Evolutionary conservation across 2,888 invertebrate species (phyloP), one percentile per base, ranked within the genome.

Genomic region (Aplocera efformata): DNA sequence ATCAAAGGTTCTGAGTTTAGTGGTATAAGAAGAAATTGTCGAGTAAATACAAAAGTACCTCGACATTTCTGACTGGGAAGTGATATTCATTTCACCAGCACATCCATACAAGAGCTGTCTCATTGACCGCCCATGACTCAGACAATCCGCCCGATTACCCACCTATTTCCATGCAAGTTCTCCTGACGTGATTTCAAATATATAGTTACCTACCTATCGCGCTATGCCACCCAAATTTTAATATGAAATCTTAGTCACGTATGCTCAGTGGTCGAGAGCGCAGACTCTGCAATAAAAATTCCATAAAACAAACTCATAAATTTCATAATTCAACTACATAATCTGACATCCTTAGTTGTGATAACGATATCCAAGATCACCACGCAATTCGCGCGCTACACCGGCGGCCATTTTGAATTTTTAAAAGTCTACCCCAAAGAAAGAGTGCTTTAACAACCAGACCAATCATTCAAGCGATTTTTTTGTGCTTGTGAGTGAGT

Each of bases 221-320:
- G 59, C 65, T 71, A 64, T 68, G 72, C 74, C 71, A 75, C 67
- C 74, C 75, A 77, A 81, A 82, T 78, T 80, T 81, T 79, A n/a
- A 74, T 75, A 67, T 75, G 77, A 73, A 71, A 51, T 61, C 67
- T 79, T 82, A 83, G 84, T 84, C 81, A 82, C 82, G 77, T 69
- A 73, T 67, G 67, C 65, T 70, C 76, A 65, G 62, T 73, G 74
- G 77, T 66, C 74, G 76, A 66, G 80, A 65, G 64, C 72, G 63
- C 71, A 65, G 75, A 75, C 75, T 72, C 60, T 59, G 72, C 65
- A 68, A 68, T 73, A 75, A 72, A 77, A 78, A 72, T 66, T 72
- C 67, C 66, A 60, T 57, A 63, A 67, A 62, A 60, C 57, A 71
- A 59, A 53, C 56, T 61, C 61, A 67, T 57, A 47, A 51, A 36